Evolutionary conservation across 2,888 invertebrate species (phyloP).

Genomic region (Gasteruption jaculator): DNA sequence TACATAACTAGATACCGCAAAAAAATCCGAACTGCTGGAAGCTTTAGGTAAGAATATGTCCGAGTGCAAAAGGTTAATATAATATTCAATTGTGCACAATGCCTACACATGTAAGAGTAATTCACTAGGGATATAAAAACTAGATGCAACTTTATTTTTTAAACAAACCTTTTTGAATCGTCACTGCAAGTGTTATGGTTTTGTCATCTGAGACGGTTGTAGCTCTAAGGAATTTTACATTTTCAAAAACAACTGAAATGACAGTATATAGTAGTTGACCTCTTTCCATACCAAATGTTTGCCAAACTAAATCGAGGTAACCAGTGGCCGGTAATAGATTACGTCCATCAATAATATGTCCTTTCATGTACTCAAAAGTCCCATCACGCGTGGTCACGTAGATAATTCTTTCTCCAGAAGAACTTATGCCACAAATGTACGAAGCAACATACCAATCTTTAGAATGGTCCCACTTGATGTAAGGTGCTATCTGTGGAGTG

Average conservation of each 20-base stretch:
- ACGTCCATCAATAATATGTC: constrained; percentile 82
- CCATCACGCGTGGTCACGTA: constrained; percentile 61
- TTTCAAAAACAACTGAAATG: constrained; percentile 77
- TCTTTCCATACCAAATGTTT: constrained; percentile 67
- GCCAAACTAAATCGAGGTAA: constrained; percentile 76
- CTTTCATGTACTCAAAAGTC: constrained; percentile 67
- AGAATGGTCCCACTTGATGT: constrained; percentile 83
- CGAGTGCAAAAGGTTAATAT: no score
- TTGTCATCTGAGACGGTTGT: constrained; percentile 71
- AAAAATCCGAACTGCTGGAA: no score
- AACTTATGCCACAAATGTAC: constrained; percentile 65
- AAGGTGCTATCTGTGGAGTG: constrained; percentile 79
- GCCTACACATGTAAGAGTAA: no score
- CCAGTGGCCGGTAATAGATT: constrained; percentile 82
- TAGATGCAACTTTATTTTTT: no score
- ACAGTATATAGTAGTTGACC: constrained; percentile 63
- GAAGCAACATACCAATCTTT: constrained; percentile 72
- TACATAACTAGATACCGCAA: no score
- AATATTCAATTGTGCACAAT: no score
- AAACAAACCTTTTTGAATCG: constrained; percentile 57
- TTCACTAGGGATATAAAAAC: no score
- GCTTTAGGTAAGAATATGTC: no score
- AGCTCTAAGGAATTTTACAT: constrained; percentile 78
- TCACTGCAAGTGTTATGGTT: constrained; percentile 54
- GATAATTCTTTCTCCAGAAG: constrained; percentile 65